Percentiles rank a stretch among this genome's conserved stretches.
Conservation (phyloP, 2,113 vertebrate species). For the Lagenorhynchus albirostris region DNA sequence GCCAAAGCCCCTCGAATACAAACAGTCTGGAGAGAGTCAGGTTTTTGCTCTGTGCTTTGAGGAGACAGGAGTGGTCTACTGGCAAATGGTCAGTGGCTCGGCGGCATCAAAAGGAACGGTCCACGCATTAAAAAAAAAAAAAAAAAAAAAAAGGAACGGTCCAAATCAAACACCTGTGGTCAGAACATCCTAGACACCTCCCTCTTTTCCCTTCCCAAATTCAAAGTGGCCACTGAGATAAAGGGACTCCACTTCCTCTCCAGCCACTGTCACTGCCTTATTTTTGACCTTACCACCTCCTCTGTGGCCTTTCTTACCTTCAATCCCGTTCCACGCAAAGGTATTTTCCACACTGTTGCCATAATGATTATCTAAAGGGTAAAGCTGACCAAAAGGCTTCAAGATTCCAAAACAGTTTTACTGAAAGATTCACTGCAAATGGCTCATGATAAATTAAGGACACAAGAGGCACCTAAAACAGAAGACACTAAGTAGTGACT, state of each 20-base stretch:
- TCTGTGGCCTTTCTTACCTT: not conserved
- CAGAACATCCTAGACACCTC: not conserved
- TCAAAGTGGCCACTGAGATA: not conserved
- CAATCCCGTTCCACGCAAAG: not conserved
- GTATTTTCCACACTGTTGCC: not conserved
- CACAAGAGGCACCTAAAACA: not conserved
- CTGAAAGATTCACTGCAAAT: not conserved
- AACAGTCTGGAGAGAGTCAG: not conserved
- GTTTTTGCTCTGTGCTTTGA: not conserved
- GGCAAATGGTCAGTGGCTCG: not conserved
- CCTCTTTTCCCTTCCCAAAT: not conserved
- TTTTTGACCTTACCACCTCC: not conserved
- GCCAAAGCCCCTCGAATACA: not conserved
- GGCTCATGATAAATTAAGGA: not conserved
- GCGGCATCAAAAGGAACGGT: not conserved
- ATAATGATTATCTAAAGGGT: not conserved
- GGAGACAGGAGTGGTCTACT: not conserved
- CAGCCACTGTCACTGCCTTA: not conserved
- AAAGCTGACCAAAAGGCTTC: not conserved
- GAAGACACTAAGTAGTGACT: not conserved
- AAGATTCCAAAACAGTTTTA: not conserved
- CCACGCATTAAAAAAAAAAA: not conserved
- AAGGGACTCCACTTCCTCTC: not conserved
- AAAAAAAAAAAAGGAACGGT: not conserved
- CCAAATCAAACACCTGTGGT: not conserved